Percentiles rank a stretch among this genome's conserved stretches.
These are phyloP conservation scores for Tylochromis polylepis DNA, from an alignment of 2,113 vertebrate genomes.

Conservation along the genomic window DNA sequence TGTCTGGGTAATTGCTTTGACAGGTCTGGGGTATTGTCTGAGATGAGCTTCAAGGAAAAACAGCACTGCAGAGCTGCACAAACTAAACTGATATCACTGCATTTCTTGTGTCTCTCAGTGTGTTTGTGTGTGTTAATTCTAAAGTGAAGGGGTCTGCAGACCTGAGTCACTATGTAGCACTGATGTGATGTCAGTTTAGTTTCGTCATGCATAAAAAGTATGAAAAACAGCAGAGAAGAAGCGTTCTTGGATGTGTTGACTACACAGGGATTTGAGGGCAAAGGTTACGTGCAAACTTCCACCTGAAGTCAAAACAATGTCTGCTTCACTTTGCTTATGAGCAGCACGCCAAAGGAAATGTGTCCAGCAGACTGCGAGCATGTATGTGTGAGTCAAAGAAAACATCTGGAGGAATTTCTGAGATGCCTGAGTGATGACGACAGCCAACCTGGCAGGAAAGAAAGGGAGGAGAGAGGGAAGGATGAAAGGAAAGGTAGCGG, in stretches of 20 bases:
- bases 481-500: background rate
- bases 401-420: slow-evolving; percentile 73
- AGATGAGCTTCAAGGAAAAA: background rate
- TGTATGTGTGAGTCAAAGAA: slow-evolving; percentile 36
- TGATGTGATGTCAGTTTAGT: slow-evolving; percentile 2
- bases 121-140: background rate
- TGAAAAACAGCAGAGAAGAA: background rate
- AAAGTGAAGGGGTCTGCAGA: background rate
- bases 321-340: background rate
- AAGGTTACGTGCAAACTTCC: background rate
- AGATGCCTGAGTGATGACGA: slow-evolving; percentile 58
- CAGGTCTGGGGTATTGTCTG: slow-evolving; percentile 16
- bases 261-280: background rate
- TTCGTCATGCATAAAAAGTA: background rate
- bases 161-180: background rate
- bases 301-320: slow-evolving; percentile 21
- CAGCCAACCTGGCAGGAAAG: slow-evolving; percentile 30
- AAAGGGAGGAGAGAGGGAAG: background rate
- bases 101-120: background rate
- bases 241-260: background rate
- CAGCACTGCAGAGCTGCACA: slow-evolving; percentile 4
- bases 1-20: slow-evolving; percentile 23
- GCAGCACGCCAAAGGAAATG: slow-evolving; percentile 17
- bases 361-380: background rate
- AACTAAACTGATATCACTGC: background rate